Evolutionary conservation across 2,888 invertebrate genomes (phyloP).

Genomic region (Ennomos fuscantarius): DNA sequence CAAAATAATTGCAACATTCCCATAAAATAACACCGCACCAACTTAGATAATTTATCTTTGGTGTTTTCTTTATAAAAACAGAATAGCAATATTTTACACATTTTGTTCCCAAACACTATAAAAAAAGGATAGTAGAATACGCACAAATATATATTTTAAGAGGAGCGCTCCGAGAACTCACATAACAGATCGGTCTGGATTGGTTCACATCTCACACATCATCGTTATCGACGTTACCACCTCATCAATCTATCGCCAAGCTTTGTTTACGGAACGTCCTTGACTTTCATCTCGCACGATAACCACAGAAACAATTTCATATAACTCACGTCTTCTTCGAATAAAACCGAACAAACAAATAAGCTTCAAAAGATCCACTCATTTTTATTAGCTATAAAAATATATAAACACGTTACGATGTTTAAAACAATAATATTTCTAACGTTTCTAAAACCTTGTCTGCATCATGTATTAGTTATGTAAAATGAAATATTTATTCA

Average conservation of each 20-base stretch:
- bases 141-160: slow-evolving; percentile 20
- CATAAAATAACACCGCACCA: no score
- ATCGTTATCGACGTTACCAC: slow-evolving; percentile 45
- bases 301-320: slow-evolving; percentile 40
- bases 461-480: slow-evolving; percentile 11
- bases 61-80: no score
- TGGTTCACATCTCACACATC: slow-evolving; percentile 47
- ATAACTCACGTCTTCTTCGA: slow-evolving; percentile 21
- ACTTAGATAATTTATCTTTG: no score
- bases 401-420: background rate
- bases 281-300: slow-evolving; percentile 44
- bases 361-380: slow-evolving; percentile 13
- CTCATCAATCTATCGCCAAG: slow-evolving; percentile 50
- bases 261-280: slow-evolving; percentile 49
- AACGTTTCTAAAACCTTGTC: slow-evolving; percentile 1
- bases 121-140: slow-evolving; percentile 17
- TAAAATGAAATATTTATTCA: slow-evolving; percentile 38
- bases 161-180: background rate
- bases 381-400: slow-evolving; percentile 21
- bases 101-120: slow-evolving; percentile 11
- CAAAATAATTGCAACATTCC: no score
- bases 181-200: slow-evolving; percentile 42
- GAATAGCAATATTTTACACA: no score
- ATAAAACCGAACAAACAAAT: slow-evolving; percentile 22
- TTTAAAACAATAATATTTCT: background rate